Conservation (phyloP, 1,140 invertebrate species). For the Drosophila ficusphila region DNA sequence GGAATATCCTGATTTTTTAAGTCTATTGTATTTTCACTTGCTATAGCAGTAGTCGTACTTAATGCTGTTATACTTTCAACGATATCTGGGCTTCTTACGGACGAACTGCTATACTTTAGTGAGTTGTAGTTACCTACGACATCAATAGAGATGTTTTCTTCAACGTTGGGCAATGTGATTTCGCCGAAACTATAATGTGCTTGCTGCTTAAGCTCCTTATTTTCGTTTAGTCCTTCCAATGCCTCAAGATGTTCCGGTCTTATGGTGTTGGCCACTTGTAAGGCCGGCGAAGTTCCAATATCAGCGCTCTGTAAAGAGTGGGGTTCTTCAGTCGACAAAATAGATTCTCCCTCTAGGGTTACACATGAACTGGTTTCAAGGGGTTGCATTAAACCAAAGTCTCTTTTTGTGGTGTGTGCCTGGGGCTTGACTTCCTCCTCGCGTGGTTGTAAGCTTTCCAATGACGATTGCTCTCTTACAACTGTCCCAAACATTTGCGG, state of each 20-base stretch:
- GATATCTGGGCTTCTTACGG: constrained; percentile 28
- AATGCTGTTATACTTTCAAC: constrained; percentile 37
- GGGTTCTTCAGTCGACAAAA: constrained; percentile 12
- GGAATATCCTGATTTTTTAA: neutral
- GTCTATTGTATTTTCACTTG: constrained; percentile 46
- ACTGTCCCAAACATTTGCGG: constrained; percentile 35
- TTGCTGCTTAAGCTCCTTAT: constrained; percentile 12
- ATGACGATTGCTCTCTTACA: constrained; percentile 36
- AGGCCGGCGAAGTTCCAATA: constrained; percentile 6
- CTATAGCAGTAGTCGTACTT: constrained; percentile 36
- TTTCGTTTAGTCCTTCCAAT: constrained; percentile 16
- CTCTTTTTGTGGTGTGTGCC: constrained; percentile 16
- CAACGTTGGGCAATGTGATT: constrained; percentile 42
- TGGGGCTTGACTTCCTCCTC: constrained; percentile 14
- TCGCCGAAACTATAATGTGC: constrained; percentile 44
- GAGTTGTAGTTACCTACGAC: constrained; percentile 27
- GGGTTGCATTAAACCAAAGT: constrained; percentile 45
- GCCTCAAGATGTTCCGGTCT: constrained; percentile 48
- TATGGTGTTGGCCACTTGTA: constrained; percentile 52
- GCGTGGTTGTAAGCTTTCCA: constrained; percentile 35
- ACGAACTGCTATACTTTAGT: neutral
- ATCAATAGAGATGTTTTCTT: constrained; percentile 30
- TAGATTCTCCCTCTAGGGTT: constrained; percentile 52
- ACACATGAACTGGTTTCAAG: constrained; percentile 40
- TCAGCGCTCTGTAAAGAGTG: constrained; percentile 24